Conservation (phyloP, 2,888 invertebrate genomes). For the Adelphocoris suturalis region DNA sequence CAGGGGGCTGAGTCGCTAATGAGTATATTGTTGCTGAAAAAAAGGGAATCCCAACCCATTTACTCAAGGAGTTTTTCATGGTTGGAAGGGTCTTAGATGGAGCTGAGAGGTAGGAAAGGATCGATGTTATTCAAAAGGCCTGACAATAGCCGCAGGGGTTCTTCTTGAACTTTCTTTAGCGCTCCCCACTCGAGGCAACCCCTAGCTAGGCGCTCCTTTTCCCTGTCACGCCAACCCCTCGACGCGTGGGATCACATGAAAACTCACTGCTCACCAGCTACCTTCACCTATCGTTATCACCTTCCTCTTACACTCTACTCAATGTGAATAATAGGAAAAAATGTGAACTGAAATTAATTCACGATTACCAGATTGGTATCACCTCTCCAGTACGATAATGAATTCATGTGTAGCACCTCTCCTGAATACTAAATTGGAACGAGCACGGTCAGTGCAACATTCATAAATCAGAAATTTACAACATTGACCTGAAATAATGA, state of each 20-base stretch:
- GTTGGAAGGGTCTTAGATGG: conserved; percentile 52
- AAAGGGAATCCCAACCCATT: conserved; percentile 45
- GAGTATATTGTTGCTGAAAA: conserved; percentile 40
- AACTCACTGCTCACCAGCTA: conserved; percentile 5
- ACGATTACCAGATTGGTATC: too few relatives aligned
- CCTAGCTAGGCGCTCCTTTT: conserved; percentile 46
- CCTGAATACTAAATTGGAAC: too few relatives aligned
- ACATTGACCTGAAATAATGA: too few relatives aligned
- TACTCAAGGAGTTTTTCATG: conserved; percentile 58
- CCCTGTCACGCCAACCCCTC: conserved; percentile 33
- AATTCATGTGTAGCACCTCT: too few relatives aligned
- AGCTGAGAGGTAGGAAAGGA: conserved; percentile 41
- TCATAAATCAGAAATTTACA: too few relatives aligned
- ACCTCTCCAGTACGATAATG: too few relatives aligned
- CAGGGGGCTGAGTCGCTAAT: conserved; percentile 45
- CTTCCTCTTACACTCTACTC: background rate
- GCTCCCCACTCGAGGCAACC: conserved; percentile 50
- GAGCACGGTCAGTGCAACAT: too few relatives aligned
- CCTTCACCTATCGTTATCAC: background rate
- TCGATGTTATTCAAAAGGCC: conserved; percentile 65
- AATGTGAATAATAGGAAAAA: too few relatives aligned
- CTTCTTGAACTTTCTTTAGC: conserved; percentile 64
- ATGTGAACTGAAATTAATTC: too few relatives aligned
- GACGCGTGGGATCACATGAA: background rate
- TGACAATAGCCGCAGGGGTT: conserved; percentile 64